Evolutionary conservation across 2,113 vertebrate species (phyloP).

Genomic region (Cromileptes altivelis): DNA sequence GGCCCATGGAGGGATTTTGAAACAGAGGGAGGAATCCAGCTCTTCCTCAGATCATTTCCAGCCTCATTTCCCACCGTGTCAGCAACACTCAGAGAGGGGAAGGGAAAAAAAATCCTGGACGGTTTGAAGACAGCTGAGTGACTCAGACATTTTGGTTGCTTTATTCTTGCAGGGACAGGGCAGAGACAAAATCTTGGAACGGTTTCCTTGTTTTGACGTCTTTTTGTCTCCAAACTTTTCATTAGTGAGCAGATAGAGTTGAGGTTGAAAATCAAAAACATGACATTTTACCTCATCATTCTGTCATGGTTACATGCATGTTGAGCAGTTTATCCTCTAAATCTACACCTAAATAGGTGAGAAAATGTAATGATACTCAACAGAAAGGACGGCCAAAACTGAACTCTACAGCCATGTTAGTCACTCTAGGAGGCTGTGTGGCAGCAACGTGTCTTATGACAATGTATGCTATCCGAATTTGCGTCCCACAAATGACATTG

Average conservation of each 20-base stretch:
- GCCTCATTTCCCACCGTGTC: slow-evolving; percentile 56
- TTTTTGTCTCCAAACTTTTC: not conserved
- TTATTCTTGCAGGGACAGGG: not conserved
- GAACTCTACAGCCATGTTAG: not conserved
- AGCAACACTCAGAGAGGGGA: slow-evolving; percentile 11
- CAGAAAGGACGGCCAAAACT: not conserved
- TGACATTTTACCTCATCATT: not conserved
- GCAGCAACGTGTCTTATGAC: too few relatives aligned
- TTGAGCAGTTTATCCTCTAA: not conserved
- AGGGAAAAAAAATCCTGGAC: slow-evolving; percentile 29
- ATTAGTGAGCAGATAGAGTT: not conserved
- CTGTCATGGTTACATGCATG: not conserved
- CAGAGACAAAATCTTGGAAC: not conserved
- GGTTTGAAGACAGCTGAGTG: slow-evolving; percentile 25
- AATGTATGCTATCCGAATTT: too few relatives aligned
- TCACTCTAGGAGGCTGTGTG: not conserved
- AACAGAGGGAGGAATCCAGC: slow-evolving; percentile 59
- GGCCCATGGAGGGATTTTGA: slow-evolving; percentile 57
- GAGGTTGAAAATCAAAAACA: not conserved
- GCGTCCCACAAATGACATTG: too few relatives aligned
- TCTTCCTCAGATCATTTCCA: slow-evolving; percentile 70
- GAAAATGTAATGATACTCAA: not conserved
- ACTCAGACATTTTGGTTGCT: slow-evolving; percentile 38
- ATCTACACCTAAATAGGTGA: too few relatives aligned
- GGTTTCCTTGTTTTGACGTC: not conserved